phyloP scores from a whole-genome alignment of 2,888 invertebrate genomes.

The Choreutis nemorana region DNA sequence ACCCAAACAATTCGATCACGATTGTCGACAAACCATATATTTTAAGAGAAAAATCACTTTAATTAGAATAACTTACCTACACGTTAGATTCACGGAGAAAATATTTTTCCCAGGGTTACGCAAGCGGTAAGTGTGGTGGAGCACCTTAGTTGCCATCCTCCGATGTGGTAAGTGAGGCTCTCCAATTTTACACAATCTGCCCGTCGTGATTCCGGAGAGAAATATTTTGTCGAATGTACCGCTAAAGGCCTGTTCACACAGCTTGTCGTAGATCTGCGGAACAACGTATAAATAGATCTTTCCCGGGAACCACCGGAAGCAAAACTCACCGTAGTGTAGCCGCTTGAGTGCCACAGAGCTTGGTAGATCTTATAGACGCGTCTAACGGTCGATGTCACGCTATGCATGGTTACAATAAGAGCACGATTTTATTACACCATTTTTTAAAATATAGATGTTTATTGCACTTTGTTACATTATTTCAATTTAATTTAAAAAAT shows the following conservation, averaged over 20 bases:
- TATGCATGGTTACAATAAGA: constrained; percentile 62
- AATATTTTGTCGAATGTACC: constrained; percentile 66
- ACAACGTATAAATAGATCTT: constrained; percentile 65
- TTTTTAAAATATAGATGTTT: constrained; percentile 44
- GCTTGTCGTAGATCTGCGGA: constrained; percentile 51
- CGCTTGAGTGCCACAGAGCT: constrained; percentile 46
- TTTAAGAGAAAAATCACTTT: constrained; percentile 53
- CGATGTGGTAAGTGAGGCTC: constrained; percentile 67
- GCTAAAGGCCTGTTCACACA: constrained; percentile 50
- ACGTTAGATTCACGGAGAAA: constrained; percentile 67
- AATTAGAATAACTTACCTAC: constrained; percentile 57
- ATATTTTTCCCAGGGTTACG: constrained; percentile 68
- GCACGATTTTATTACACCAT: constrained; percentile 44
- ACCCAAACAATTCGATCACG: constrained; percentile 39
- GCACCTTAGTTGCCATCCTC: constrained; percentile 66
- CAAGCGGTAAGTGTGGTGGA: constrained; percentile 67
- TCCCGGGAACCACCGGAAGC: constrained; percentile 62
- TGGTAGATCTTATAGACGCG: constrained; percentile 42
- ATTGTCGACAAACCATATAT: constrained; percentile 26
- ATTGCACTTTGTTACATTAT: constrained; percentile 44
- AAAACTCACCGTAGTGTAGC: constrained; percentile 53
- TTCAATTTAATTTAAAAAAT: background rate
- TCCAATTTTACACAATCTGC: constrained; percentile 63
- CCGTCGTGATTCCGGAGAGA: constrained; percentile 66
- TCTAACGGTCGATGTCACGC: constrained; percentile 56